Conservation (phyloP, 2,113 vertebrate species). For the Dipodomys merriami region DNA sequence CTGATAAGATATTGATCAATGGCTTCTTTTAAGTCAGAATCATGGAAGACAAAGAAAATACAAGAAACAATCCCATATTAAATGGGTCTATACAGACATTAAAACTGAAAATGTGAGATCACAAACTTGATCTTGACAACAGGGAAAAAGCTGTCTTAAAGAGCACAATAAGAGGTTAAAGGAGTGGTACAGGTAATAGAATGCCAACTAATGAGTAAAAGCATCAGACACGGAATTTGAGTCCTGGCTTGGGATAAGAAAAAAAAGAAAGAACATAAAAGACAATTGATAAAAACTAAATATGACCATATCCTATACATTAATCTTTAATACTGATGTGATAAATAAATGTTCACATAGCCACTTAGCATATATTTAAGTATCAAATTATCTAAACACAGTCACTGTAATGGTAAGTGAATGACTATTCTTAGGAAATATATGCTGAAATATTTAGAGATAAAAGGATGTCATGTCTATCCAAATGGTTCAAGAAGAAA, state of each 20-base stretch:
- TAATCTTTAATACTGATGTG: neutral
- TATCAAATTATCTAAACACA: constrained; percentile 19
- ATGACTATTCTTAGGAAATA: constrained; percentile 1
- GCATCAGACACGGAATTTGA: too few species aligned
- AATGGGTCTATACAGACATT: neutral
- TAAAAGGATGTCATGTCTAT: neutral
- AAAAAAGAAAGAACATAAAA: neutral
- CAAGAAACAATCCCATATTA: neutral
- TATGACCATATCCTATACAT: neutral
- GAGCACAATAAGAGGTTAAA: too few species aligned
- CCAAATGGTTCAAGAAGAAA: too few species aligned
- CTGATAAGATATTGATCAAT: too few species aligned
- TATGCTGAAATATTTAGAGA: neutral
- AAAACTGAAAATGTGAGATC: neutral
- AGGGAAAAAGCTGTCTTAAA: neutral
- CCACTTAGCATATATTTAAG: too few species aligned
- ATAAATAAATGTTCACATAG: too few species aligned
- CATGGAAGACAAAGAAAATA: neutral
- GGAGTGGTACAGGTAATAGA: too few species aligned
- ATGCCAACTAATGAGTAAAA: too few species aligned
- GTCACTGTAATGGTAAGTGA: neutral
- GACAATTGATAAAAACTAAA: neutral
- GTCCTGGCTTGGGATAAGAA: too few species aligned
- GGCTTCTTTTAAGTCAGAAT: too few species aligned
- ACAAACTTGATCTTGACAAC: neutral